Conservation (phyloP, 30 jellyfish, hydroid and myxozoan genomes). For the Nemopilema nomurai region DNA sequence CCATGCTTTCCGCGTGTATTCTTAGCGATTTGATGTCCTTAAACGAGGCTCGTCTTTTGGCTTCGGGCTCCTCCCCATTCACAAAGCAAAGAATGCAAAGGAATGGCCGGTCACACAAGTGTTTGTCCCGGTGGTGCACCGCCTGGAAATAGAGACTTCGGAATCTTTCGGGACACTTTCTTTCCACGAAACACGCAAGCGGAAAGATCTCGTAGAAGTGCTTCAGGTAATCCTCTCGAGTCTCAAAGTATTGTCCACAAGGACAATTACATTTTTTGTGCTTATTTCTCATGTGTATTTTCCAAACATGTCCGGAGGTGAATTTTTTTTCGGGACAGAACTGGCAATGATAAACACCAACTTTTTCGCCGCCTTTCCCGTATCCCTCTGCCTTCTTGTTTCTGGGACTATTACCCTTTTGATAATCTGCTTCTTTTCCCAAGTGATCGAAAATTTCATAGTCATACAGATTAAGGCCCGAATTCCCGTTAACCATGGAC, state of each 20-base stretch:
- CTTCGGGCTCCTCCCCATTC: slow-evolving; percentile 15
- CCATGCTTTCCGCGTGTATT: slow-evolving; percentile 76
- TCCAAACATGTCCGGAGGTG: slow-evolving; percentile 39
- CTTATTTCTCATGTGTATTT: slow-evolving; percentile 68
- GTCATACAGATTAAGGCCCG: background rate
- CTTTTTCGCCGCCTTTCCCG: background rate
- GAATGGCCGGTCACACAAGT: slow-evolving; percentile 66
- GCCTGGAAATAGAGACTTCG: slow-evolving; percentile 88
- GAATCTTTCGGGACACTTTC: slow-evolving; percentile 93
- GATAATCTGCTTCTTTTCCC: background rate
- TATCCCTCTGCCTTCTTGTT: background rate
- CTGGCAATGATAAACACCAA: slow-evolving; percentile 48
- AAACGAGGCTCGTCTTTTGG: slow-evolving; percentile 20
- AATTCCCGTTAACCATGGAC: background rate
- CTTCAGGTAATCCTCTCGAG: slow-evolving; percentile 70
- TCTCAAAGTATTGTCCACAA: slow-evolving; percentile 69
- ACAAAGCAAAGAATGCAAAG: slow-evolving; percentile 65
- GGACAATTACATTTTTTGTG: slow-evolving; percentile 91
- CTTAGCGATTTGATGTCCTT: slow-evolving; percentile 59
- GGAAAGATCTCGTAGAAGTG: slow-evolving; percentile 82
- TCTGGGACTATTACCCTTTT: background rate
- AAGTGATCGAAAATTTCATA: slow-evolving; percentile 18
- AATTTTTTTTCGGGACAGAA: slow-evolving; percentile 66
- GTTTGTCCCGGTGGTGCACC: slow-evolving; percentile 75
- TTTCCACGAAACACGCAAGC: slow-evolving; percentile 75